Evolutionary conservation across 2,113 vertebrate genomes (phyloP), one percentile per base, ranked within the genome.

Genomic region (Chaenogobius annularis): DNA sequence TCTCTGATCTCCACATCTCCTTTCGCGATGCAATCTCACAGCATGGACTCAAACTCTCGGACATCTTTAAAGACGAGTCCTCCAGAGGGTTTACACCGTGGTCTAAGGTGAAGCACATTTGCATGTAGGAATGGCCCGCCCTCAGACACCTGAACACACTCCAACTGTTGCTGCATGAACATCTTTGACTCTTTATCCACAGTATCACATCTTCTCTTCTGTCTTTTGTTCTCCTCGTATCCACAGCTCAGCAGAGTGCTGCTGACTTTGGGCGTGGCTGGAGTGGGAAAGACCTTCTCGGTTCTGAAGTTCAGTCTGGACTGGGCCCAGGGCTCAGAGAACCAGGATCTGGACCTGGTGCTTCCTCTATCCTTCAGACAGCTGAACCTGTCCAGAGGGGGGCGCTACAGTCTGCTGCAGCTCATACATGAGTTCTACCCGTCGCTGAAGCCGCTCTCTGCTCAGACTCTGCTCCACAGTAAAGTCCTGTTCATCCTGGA

Each of bases 341-440:
- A 61, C 58, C 71, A 73, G 19, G 71, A 73, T 8, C 37, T 73
- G 31, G 48, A 50, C 44, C 22, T 77, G 69, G 54, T 68, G 58
- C 22, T 48, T 4, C 59, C 37, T 5, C 58, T 61, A 26, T 61
- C 58, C 13, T 61, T 61, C 58, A 61, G 58, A 35, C 23, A 61
- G 58, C 13, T 61, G 58, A 61, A 61, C 52, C 55, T 56, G 55
- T 5, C 12, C 55, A 26, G 2, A 22, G 20, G 22, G 55, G 11
- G 12, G 55, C 59, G 15, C 26, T 62, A 62, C 59, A 62, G 59
- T 62, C 35, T 62, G 59, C 26, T 62, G 59, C 10, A 12, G 17
- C 64, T 73, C 50, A 43, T 73, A 8, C 43, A 12, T 26, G 70
- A 44, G 50, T 72, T 71, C 69, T 26, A 71, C 62, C 69, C 69